phyloP scores from a whole-genome alignment of 2,888 invertebrate species.

The Smittia sp. region DNA sequence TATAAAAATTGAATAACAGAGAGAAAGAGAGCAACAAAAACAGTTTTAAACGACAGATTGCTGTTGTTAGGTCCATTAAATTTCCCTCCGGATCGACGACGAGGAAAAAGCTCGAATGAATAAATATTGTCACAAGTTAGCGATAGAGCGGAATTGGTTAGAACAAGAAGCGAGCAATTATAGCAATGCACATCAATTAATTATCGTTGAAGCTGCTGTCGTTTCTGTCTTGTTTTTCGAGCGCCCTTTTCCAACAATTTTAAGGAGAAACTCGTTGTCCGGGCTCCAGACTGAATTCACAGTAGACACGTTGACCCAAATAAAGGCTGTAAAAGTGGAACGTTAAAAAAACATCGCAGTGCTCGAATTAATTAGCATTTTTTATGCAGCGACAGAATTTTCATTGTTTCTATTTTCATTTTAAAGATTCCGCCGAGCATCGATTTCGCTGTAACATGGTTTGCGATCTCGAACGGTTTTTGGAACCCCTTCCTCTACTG shows the following conservation, averaged over 20 bases:
- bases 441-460: slow-evolving; percentile 83
- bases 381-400: neutral
- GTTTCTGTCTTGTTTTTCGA: neutral
- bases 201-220: neutral
- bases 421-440: slow-evolving; percentile 71
- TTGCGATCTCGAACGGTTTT: slow-evolving; percentile 82
- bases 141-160: neutral
- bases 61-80: slow-evolving; percentile 4
- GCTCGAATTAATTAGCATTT: slow-evolving; percentile 1
- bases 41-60: slow-evolving; percentile 12
- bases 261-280: neutral
- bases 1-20: slow-evolving; percentile 10
- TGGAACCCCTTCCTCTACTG: slow-evolving; percentile 90
- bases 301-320: slow-evolving; percentile 12
- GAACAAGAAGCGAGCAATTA: neutral
- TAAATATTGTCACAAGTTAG: neutral
- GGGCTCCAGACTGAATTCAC: neutral
- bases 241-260: too few relatives aligned
- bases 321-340: neutral
- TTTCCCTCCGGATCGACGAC: neutral
- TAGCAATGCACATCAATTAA: neutral
- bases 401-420: slow-evolving; percentile 2
- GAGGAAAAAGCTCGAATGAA: neutral
- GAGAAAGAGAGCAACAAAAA: neutral
- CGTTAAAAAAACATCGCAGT: neutral